These are phyloP conservation scores for Corythoichthys intestinalis DNA, from an alignment of 2,113 vertebrate genomes.

Conservation along the genomic window DNA sequence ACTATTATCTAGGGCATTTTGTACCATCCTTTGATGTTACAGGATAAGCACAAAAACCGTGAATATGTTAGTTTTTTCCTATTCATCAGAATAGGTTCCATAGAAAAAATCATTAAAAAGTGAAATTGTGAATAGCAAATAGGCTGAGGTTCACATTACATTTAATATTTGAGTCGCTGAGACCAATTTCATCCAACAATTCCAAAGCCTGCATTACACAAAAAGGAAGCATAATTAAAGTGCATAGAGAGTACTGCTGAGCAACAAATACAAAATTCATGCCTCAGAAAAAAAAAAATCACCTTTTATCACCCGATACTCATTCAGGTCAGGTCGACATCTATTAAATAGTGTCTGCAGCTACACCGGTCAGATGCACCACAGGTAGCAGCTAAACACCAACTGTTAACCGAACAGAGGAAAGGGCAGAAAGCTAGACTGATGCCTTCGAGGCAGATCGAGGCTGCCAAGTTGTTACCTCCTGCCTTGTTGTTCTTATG, in stretches of 20 bases:
- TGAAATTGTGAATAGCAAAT: neutral
- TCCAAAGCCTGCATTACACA: neutral
- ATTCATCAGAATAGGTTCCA: neutral
- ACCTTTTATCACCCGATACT: neutral
- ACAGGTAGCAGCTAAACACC: constrained; percentile 32
- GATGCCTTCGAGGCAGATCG: constrained; percentile 10
- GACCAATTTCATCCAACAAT: neutral
- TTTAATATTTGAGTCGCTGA: constrained; percentile 9
- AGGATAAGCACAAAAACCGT: neutral
- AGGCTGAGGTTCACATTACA: no score
- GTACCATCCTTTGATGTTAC: neutral
- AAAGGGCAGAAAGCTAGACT: constrained; percentile 20
- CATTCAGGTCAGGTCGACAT: constrained; percentile 38
- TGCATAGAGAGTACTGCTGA: neutral
- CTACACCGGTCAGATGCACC: constrained; percentile 36
- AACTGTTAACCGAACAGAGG: constrained; percentile 48
- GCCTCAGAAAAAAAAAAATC: neutral
- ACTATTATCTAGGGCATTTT: no score
- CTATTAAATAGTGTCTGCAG: constrained; percentile 35
- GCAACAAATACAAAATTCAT: constrained; percentile 1
- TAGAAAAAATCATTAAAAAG: neutral
- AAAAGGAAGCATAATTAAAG: neutral
- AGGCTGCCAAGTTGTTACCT: neutral
- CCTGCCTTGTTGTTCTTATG: neutral
- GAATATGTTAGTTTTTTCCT: no score